Percentiles rank a stretch among this genome's conserved stretches.
Conservation (phyloP, 2,797 vertebrate species). For the Otus scops region DNA sequence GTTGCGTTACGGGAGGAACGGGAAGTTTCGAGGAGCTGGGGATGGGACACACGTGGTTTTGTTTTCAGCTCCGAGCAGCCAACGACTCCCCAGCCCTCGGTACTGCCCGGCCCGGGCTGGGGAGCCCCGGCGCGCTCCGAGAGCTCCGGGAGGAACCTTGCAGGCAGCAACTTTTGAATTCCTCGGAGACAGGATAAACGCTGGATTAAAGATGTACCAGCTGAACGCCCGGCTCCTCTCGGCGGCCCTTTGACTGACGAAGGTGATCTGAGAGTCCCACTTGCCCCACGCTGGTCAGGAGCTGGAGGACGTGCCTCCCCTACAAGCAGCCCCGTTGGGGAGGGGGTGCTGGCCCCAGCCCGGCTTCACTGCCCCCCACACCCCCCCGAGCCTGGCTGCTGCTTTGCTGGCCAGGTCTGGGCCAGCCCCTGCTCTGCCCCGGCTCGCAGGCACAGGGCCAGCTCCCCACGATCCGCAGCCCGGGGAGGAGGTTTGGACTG, state of each 20-base stretch:
- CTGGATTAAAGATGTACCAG: not conserved
- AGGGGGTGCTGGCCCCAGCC: not conserved
- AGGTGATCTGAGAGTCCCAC: not conserved
- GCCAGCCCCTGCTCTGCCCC: not conserved
- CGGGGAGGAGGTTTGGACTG: not conserved
- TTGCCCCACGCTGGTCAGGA: too few relatives aligned
- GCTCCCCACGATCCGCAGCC: rapidly evolving
- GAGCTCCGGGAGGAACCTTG: not conserved
- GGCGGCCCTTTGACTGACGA: not conserved
- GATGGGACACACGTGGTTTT: not conserved
- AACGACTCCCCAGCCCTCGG: not conserved
- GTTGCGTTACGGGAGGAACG: not conserved
- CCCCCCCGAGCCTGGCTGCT: not conserved
- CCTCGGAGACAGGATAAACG: rapidly evolving
- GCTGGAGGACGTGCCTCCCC: not conserved
- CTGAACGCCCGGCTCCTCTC: not conserved
- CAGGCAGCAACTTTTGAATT: not conserved
- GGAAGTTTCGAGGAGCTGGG: not conserved
- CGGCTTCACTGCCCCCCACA: not conserved
- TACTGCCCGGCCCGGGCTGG: not conserved
- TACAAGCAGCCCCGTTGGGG: not conserved
- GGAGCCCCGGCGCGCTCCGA: rapidly evolving
- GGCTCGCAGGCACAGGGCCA: rapidly evolving
- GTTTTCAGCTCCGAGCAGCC: not conserved
- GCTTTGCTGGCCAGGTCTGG: not conserved